Conservation (phyloP, 2,797 vertebrate species). For the Urosaurus nigricauda region DNA sequence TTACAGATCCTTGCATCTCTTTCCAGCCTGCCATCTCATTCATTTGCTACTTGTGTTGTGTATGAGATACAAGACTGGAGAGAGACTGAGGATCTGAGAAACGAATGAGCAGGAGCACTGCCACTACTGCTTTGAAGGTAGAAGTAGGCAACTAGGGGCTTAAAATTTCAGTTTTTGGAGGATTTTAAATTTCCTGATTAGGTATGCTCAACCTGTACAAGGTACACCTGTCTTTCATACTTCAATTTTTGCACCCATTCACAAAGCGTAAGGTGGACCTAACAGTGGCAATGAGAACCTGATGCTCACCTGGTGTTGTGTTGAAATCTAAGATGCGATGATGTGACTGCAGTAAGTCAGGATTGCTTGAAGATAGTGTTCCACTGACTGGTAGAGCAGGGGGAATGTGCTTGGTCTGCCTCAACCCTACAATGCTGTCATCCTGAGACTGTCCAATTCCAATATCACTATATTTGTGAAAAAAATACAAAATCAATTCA, state of each 20-base stretch:
- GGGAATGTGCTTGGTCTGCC: slow-evolving; percentile 96
- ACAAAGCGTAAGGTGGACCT: not conserved
- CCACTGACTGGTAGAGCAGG: slow-evolving; percentile 94
- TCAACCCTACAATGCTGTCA: slow-evolving; percentile 97
- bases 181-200: too few species aligned
- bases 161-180: too few species aligned
- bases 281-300: accelerated
- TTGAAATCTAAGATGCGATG: slow-evolving; percentile 98
- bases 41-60: too few species aligned
- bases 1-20: too few species aligned
- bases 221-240: not conserved
- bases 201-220: not conserved
- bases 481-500: not conserved
- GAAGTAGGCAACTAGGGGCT: too few species aligned
- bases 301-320: slow-evolving; percentile 90
- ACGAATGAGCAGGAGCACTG: too few species aligned
- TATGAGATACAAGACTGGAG: too few species aligned
- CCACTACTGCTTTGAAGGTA: too few species aligned
- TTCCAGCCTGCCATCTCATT: too few species aligned
- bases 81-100: too few species aligned
- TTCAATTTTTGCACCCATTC: not conserved
- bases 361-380: slow-evolving; percentile 97
- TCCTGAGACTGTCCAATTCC: slow-evolving; percentile 98
- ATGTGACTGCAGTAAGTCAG: slow-evolving; percentile 95
- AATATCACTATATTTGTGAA: slow-evolving; percentile 83